Percentiles rank a stretch among this genome's conserved stretches.
Conservation (phyloP, 1,140 invertebrate genomes). For the Drosophila repletoides region DNA sequence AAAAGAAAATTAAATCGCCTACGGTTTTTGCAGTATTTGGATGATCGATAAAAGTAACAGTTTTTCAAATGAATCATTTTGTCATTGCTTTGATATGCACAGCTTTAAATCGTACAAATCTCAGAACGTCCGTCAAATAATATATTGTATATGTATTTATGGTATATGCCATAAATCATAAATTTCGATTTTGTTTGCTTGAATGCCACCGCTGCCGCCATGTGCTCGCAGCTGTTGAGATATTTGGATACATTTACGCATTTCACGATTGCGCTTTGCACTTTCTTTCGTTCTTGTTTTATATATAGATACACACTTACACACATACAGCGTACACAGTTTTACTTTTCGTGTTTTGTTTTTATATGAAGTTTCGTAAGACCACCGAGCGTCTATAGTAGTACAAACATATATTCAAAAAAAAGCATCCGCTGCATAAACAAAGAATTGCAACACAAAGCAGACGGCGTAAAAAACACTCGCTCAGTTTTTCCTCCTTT, state of each 20-base stretch:
- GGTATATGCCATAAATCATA: neutral
- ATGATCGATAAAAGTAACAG: too few relatives aligned
- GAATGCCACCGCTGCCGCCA: constrained; percentile 8
- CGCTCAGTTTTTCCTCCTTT: too few relatives aligned
- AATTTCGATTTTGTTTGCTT: constrained; percentile 10
- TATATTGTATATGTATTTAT: neutral
- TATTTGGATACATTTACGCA: constrained; percentile 32
- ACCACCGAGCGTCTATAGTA: constrained; percentile 43
- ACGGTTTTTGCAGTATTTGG: too few relatives aligned
- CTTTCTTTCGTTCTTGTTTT: constrained; percentile 14
- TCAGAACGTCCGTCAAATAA: too few relatives aligned
- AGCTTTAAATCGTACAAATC: too few relatives aligned
- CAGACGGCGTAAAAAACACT: constrained; percentile 14
- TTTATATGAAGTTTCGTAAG: constrained; percentile 63
- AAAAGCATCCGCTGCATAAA: too few relatives aligned
- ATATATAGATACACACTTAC: constrained; percentile 8
- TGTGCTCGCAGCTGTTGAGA: constrained; percentile 35
- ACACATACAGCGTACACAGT: constrained; percentile 1
- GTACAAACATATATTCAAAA: constrained; percentile 6
- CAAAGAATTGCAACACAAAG: constrained; percentile 65
- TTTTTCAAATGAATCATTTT: too few relatives aligned
- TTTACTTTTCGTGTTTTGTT: constrained; percentile 51
- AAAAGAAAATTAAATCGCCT: too few relatives aligned
- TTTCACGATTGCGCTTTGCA: constrained; percentile 22
- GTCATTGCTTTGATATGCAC: neutral